Base-by-base conservation (phyloP, 1,140 invertebrate genomes). In the Schmidtea mediterranea region DNA sequence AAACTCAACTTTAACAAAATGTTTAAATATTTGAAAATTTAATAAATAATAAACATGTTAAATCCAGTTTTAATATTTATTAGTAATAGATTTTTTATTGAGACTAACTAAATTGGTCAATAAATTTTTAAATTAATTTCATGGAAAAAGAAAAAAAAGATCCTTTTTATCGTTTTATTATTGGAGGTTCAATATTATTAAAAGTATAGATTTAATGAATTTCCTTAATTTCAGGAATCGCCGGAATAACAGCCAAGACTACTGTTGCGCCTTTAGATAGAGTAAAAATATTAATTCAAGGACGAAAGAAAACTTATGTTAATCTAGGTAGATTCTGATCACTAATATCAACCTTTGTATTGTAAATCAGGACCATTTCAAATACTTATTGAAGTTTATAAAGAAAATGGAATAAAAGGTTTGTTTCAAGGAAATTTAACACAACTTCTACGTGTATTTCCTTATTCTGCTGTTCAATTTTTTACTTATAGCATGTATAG, bases 231-330 rank as follows among this genome's bases (percentile, higher is more conserved):
- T 32, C 10, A 32, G 26, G 26, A 41, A 45, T 65, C 13, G 64
- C 65, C n/a, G 90, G 90, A 2, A 83, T 81, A 16, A 53, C 89
- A 8, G 89, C 89, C 2, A 95, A 97, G 69, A 89, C 87, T 0
- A 73, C 75, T 10, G 94, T 97, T 56, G 90, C 90, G 2, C 90
- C 90, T 1, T 67, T 97, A 15, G 90, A 97, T 69, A 71, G 89
- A 50, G 86, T 84, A 49, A 95, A 95, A 73, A 95, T 97, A 48
- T 86, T 87, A 71, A 94, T 95, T 67, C 89, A 97, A 76, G 68
- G 69, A 5, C 40, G 22, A 19, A 23, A 41, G 40, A 41, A 32
- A 32, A 32, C 3, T 32, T 32, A 32, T 32, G 10, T 71, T 58
- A 36, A 26, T 10, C 49, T 45, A 16, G 49, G 21, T 26, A 1